Percentiles rank a stretch among this genome's conserved stretches.
Conservation (phyloP, 2,113 vertebrate genomes). For the Tamias sibiricus region DNA sequence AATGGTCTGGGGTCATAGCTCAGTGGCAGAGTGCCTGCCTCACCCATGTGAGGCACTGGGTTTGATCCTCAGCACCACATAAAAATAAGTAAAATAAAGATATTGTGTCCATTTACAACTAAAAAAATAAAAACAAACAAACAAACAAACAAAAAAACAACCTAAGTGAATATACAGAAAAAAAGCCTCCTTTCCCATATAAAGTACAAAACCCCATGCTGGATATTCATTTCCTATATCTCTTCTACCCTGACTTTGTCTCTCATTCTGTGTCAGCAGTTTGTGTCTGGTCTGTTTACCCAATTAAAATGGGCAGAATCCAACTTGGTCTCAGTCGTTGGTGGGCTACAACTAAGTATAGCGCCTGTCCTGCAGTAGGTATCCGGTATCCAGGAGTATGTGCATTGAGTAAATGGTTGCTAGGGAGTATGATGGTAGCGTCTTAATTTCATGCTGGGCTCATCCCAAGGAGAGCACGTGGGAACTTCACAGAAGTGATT, state of each 20-base stretch:
- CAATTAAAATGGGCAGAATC: not conserved
- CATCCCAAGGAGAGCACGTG: conserved; percentile 39
- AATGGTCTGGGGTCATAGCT: not conserved
- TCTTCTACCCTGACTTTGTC: not conserved
- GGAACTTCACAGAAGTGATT: conserved; percentile 70
- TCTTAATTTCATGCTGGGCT: conserved; percentile 21
- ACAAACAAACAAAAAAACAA: no score
- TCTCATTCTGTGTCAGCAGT: not conserved
- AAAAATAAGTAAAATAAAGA: no score
- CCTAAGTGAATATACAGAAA: not conserved
- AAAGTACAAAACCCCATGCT: not conserved
- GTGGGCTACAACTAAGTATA: not conserved
- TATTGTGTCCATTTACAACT: no score
- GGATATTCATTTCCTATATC: not conserved
- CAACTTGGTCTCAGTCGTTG: not conserved
- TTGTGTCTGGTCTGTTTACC: not conserved
- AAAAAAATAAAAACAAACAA: no score
- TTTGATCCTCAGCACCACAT: no score
- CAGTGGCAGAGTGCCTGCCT: no score
- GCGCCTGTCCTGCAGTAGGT: not conserved
- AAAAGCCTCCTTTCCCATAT: not conserved
- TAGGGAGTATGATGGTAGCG: not conserved
- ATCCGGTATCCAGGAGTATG: not conserved
- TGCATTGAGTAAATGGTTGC: conserved; percentile 32
- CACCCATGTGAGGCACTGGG: no score